These are phyloP conservation scores for Caenorhabditis brenneri DNA, from an alignment of 1,140 invertebrate species.

Conservation along the genomic window DNA sequence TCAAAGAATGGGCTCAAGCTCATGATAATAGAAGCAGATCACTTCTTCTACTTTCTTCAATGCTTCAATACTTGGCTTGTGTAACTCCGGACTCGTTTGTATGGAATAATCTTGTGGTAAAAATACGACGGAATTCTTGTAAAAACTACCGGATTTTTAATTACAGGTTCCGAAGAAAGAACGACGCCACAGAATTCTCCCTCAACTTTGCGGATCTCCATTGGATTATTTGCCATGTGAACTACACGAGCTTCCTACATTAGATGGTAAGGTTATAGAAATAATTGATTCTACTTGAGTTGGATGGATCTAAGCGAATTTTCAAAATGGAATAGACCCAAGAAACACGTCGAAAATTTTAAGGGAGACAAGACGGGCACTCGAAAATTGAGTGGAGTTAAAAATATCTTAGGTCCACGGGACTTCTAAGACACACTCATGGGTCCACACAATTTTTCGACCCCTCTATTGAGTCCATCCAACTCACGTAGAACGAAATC, in stretches of 20 bases:
- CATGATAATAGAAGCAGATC: neutral
- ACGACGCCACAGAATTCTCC: neutral
- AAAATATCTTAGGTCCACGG: too few relatives aligned
- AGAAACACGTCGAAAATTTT: too few relatives aligned
- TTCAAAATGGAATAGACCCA: too few relatives aligned
- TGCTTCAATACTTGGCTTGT: conserved; percentile 15
- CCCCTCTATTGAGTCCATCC: too few relatives aligned
- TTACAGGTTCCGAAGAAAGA: neutral
- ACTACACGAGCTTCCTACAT: conserved; percentile 6
- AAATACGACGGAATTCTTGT: neutral
- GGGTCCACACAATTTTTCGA: too few relatives aligned
- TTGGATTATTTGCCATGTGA: conserved; percentile 45
- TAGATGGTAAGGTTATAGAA: neutral
- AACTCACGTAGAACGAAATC: too few relatives aligned
- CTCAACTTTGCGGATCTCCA: conserved; percentile 39
- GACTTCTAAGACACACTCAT: too few relatives aligned
- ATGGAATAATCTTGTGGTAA: conserved; percentile 44
- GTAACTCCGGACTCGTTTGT: conserved; percentile 4
- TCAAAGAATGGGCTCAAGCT: neutral
- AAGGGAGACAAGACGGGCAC: too few relatives aligned
- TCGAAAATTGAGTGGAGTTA: too few relatives aligned
- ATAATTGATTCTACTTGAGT: too few relatives aligned
- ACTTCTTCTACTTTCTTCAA: neutral
- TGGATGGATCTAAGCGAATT: neutral
- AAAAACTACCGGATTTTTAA: neutral